Evolutionary conservation across 2,888 invertebrate genomes (phyloP), one percentile per base, ranked within the genome.

Genomic region (Polydrusus cervinus): DNA sequence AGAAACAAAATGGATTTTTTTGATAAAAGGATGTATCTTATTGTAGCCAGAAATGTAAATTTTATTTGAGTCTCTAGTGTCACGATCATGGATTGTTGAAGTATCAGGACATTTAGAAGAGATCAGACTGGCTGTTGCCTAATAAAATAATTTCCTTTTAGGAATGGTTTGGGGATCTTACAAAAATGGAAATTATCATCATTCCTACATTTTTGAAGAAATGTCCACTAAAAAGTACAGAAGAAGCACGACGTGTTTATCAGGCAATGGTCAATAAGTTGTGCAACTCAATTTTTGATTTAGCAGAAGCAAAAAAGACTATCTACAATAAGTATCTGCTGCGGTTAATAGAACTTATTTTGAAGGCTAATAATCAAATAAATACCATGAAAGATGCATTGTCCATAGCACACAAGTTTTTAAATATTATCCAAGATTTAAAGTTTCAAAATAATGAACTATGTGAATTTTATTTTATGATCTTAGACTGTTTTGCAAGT

Each of bases 121-220:
- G n/a, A n/a, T n/a, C n/a, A n/a, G n/a, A n/a, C n/a, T n/a, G n/a
- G n/a, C n/a, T n/a, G n/a, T 25, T 25, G 5, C 25, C 14, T 49
- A 18, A 43, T 43, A n/a, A n/a, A 25, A 25, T 25, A 43, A 43
- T 43, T 43, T n/a, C 9, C 34, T 71, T 71, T 62, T 71, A 71
- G 70, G 70, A 71, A 40, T 45, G 25, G 13, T 62, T 49, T 25
- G 62, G 65, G 57, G 18, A 57, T 20, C 45, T 65, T 11, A 38
- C 57, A 9, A 57, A 55, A 30, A 51, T 65, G 30, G 65, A 71
- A 30, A 43, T 57, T 57, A 14, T 71, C 11, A 57, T 71, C 0
- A 43, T 65, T 25, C 71, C 71, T 13, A 14, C 10, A 30, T 71
- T 71, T 53, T 34, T 71, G 38, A 65, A 57, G 18, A 55, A 57